Evolutionary conservation across 1,140 invertebrate genomes (phyloP), one percentile per base, ranked within the genome.

Genomic region (Himalopsyche phryganea): DNA sequence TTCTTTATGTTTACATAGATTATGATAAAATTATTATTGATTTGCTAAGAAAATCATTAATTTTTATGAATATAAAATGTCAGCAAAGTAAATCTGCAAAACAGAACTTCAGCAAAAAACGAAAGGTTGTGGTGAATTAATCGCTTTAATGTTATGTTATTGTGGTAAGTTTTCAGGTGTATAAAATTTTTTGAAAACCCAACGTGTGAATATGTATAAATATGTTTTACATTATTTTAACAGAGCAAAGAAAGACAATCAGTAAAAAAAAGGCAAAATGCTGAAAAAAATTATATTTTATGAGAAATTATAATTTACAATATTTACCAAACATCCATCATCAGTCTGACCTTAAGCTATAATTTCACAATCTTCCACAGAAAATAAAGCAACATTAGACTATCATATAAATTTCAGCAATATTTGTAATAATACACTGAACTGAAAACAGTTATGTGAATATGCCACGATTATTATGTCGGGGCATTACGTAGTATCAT

Each of bases 281-380:
- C 76, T 78, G 75, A 78, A 78, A 78, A 78, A 78, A 78, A 77
- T 78, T 77, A 77, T 78, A 78, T 78, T 78, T 78, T 78, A 77
- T 78, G 76, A 78, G 75, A 78, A 78, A 78, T 78, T 74, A 78
- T 78, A 78, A 78, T 78, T 78, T 78, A 78, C 76, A 78, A 77
- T 78, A 78, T 77, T 77, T 76, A 74, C 72, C 75, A 75, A 71
- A 72, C 76, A 78, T 76, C 71, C 76, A 69, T 78, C 75, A 71
- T 75, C 76, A 77, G 72, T 75, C 76, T 73, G 74, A 77, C 77
- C 76, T 78, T 78, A 78, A 77, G 74, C 74, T 77, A 77, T 75
- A 77, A 73, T 74, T 73, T 77, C 71, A 76, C 76, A 78, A 77
- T 76, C 76, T 74, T 75, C 73, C 75, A 74, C 75, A 77, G 76